Evolutionary conservation across 2,113 vertebrate genomes (phyloP), one percentile per base, ranked within the genome.

Genomic region (Oplegnathus fasciatus): DNA sequence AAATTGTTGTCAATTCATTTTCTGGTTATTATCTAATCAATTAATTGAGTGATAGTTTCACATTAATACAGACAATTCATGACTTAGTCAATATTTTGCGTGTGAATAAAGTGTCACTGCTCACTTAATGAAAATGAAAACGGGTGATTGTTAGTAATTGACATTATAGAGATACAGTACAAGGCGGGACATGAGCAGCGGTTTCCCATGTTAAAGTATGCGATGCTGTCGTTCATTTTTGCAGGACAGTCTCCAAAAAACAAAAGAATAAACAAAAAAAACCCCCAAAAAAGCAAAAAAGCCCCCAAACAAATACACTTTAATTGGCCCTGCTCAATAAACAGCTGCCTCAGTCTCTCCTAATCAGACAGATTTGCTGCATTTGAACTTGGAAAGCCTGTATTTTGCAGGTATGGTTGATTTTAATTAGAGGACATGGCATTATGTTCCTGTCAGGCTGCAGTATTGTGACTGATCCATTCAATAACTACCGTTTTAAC

Each of bases 391-490:
- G 14, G 13, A 67, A 40, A 54, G 50, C 37, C 62, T 58, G 10
- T 18, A 7, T n/a, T 13, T 32, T 4, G 13, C 52, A 52, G 42
- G 42, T 68, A 52, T 48, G 60, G 17, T 42, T 61, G 20, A 74
- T 69, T 75, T 76, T 70, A 75, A 57, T 70, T 57, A 57, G 28
- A 75, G 20, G 20, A 62, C 18, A 9, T 17, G 2, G 22, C 7
- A 22, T 24, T 57, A 4, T 55, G 52, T 78, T 34, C 22, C 44
- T 34, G 11, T 69, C 57, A 80, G 34, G 28, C 18, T 58, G 37
- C 22, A 46, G 8, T 40, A 17, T 80, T 80, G 30, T 50, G 55
- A 26, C 32, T 11, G 42, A 82, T 78, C 20, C 40, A 48, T 48
- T 78, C 30, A 75, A 7, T 55, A 52, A 65, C 26, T 26, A 58